Percentiles rank a stretch among this genome's conserved stretches.
Conservation (phyloP, 1,140 invertebrate species). For the Heliothis subflexa region DNA sequence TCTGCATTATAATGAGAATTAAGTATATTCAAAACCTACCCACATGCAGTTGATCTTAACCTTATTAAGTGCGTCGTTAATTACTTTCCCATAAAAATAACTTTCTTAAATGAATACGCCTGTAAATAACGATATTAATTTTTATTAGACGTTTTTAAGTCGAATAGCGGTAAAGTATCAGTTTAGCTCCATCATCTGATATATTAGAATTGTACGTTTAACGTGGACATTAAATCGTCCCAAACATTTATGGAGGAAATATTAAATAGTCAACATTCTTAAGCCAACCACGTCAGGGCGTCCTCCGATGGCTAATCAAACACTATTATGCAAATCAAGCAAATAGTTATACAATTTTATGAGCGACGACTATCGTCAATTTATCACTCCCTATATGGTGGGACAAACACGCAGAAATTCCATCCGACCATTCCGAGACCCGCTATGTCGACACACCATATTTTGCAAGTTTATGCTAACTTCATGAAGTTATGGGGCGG, state of each 20-base stretch:
- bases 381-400: slow-evolving; percentile 63
- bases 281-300: slow-evolving; percentile 55
- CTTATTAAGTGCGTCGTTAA: slow-evolving; percentile 51
- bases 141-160: slow-evolving; percentile 71
- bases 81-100: slow-evolving; percentile 54
- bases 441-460: slow-evolving; percentile 59
- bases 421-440: slow-evolving; percentile 55
- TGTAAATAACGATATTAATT: slow-evolving; percentile 67
- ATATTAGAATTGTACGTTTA: slow-evolving; percentile 68
- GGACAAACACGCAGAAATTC: slow-evolving; percentile 57
- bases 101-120: slow-evolving; percentile 56
- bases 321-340: slow-evolving; percentile 70
- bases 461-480: slow-evolving; percentile 58
- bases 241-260: slow-evolving; percentile 68
- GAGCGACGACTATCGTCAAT: slow-evolving; percentile 57
- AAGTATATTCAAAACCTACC: not conserved
- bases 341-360: slow-evolving; percentile 69
- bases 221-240: slow-evolving; percentile 52
- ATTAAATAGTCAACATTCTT: slow-evolving; percentile 75
- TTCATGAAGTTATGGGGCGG: slow-evolving; percentile 38
- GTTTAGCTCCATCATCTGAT: slow-evolving; percentile 63
- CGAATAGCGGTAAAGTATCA: slow-evolving; percentile 70
- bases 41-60: slow-evolving; percentile 33
- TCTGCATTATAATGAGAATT: slow-evolving; percentile 10
- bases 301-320: slow-evolving; percentile 66